A percentile compares a stretch with the other conserved stretches of the same genome.
These are phyloP conservation scores for Tenebrio molitor DNA, from an alignment of 1,140 invertebrate species.

Conservation along the genomic window DNA sequence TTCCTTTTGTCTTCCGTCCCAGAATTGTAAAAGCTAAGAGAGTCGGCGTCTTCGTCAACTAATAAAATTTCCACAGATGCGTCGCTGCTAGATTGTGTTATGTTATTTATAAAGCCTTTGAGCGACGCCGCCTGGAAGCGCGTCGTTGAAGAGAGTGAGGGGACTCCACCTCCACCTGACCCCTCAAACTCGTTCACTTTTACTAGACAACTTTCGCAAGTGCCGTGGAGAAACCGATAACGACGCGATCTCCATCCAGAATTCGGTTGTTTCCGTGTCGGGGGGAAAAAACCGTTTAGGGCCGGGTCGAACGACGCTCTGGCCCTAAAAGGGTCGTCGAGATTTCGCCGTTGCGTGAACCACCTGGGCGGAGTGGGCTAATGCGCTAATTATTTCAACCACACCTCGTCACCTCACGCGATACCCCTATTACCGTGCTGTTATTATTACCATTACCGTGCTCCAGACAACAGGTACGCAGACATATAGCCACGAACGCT, in stretches of 20 bases:
- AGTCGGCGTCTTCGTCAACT: conserved; percentile 61
- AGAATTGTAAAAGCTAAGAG: conserved; percentile 47
- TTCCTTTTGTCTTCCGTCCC: conserved; percentile 23
- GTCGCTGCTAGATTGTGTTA: conserved; percentile 65
- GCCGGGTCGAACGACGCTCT: neutral
- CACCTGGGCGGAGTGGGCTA: conserved; percentile 55
- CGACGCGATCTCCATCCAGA: neutral
- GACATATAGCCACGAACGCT: neutral
- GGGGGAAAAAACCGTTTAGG: conserved; percentile 1
- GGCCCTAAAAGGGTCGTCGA: conserved; percentile 27
- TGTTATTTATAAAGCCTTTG: conserved; percentile 67
- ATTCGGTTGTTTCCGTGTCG: neutral
- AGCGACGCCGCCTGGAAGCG: conserved; percentile 58
- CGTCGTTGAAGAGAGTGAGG: conserved; percentile 51
- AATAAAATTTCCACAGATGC: conserved; percentile 66
- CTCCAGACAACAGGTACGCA: conserved; percentile 35
- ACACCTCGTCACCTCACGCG: conserved; percentile 56
- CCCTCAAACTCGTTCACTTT: conserved; percentile 39
- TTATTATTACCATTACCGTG: conserved; percentile 36
- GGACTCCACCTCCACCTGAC: conserved; percentile 41
- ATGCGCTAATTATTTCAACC: conserved; percentile 58
- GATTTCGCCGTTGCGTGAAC: conserved; percentile 50
- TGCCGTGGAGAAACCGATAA: neutral
- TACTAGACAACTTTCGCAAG: conserved; percentile 24
- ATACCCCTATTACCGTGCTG: conserved; percentile 49